Evolutionary conservation across 2,888 invertebrate species (phyloP).

Genomic region (Cotesia congregata): DNA sequence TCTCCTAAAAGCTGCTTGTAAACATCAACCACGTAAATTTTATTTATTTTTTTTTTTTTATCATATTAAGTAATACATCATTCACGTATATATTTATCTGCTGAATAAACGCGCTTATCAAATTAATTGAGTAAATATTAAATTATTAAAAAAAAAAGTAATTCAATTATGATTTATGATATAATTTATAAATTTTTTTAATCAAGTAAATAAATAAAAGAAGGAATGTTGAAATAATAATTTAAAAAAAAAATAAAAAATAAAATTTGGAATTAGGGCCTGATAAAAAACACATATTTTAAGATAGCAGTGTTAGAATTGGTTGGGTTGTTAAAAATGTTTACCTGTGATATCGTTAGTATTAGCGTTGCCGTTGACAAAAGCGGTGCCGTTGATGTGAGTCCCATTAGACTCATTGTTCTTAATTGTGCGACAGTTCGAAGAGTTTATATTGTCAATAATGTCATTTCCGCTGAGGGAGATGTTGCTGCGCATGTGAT

Average conservation of each 20-base stretch:
- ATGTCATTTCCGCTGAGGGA: slow-evolving; percentile 71
- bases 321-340: slow-evolving; percentile 31
- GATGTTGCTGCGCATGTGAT: slow-evolving; percentile 76
- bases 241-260: slow-evolving; percentile 26
- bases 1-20: slow-evolving; percentile 70
- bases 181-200: background rate
- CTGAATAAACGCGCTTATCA: background rate
- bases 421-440: slow-evolving; percentile 54
- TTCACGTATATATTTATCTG: slow-evolving; percentile 29
- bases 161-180: background rate
- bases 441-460: slow-evolving; percentile 64
- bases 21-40: slow-evolving; percentile 57
- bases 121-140: background rate
- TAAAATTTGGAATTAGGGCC: slow-evolving; percentile 50
- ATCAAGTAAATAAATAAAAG: background rate
- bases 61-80: slow-evolving; percentile 22
- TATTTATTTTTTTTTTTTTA: slow-evolving; percentile 22
- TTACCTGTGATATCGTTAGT: slow-evolving; percentile 53
- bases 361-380: slow-evolving; percentile 59
- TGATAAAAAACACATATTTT: slow-evolving; percentile 63
- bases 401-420: slow-evolving; percentile 50
- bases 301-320: slow-evolving; percentile 55
- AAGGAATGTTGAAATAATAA: background rate
- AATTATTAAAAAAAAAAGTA: slow-evolving; percentile 23
- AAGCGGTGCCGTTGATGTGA: slow-evolving; percentile 51